Evolutionary conservation across 2,113 vertebrate species (phyloP).

Genomic region (Microcebus jonahi): DNA sequence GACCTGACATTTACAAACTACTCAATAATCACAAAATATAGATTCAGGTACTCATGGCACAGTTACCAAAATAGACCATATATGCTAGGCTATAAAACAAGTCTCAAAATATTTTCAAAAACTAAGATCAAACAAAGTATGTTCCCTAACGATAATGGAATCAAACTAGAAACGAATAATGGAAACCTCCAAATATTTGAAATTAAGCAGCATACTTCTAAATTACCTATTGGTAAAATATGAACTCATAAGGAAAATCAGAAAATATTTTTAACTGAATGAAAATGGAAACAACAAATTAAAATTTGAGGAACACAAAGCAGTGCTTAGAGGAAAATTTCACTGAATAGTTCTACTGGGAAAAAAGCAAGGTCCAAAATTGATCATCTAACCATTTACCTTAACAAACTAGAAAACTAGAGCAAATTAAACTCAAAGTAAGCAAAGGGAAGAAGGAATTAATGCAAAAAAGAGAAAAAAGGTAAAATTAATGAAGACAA

Average conservation of each 20-base stretch:
- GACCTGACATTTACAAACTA: neutral
- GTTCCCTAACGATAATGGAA: neutral
- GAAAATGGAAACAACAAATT: neutral
- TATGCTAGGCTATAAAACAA: neutral
- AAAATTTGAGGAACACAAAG: neutral
- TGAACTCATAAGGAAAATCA: neutral
- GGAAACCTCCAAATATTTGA: neutral
- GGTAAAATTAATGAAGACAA: neutral
- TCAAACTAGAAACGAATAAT: neutral
- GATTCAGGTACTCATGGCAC: neutral
- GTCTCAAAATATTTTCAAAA: neutral
- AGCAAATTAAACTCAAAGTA: neutral
- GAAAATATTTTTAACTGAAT: slow-evolving; percentile 31
- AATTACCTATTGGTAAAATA: neutral
- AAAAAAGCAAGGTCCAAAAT: neutral
- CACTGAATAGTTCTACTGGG: neutral
- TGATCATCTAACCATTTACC: neutral
- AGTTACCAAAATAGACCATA: neutral
- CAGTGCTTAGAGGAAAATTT: neutral
- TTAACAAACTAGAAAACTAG: neutral
- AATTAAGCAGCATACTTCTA: neutral
- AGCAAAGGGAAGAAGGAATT: neutral
- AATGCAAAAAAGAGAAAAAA: neutral
- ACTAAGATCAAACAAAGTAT: neutral
- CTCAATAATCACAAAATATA: neutral